A percentile compares a stretch with the other conserved stretches of the same genome.
Conservation (phyloP, 1,140 invertebrate genomes). For the Ceratitis capitata region DNA sequence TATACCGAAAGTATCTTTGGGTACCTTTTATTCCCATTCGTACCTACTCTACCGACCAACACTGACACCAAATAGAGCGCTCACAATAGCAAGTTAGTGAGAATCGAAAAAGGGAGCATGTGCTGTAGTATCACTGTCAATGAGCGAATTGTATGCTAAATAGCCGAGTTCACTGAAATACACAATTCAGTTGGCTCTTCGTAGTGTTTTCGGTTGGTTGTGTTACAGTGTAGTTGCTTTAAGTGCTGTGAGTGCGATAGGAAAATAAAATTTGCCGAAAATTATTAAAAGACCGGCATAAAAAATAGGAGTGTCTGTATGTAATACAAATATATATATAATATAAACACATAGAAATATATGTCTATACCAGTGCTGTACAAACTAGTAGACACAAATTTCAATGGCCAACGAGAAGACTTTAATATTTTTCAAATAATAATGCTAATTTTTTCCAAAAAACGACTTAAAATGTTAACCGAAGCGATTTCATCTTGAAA, state of each 20-base stretch:
- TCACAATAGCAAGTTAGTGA: neutral
- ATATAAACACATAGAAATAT: no score
- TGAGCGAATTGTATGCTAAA: neutral
- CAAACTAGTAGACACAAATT: no score
- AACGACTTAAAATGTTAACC: no score
- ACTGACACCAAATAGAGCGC: neutral
- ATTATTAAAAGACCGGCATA: neutral
- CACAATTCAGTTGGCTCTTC: neutral
- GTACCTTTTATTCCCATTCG: no score
- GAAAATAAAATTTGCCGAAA: neutral
- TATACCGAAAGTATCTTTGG: neutral
- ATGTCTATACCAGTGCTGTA: no score
- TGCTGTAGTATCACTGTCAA: neutral
- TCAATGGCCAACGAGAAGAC: no score
- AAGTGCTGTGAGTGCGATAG: neutral
- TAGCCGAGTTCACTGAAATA: neutral
- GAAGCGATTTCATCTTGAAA: no score
- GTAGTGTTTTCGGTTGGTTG: neutral
- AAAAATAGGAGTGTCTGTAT: neutral
- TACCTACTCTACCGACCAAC: neutral
- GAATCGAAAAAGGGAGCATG: neutral
- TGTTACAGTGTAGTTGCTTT: neutral
- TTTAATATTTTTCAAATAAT: no score
- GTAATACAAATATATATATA: no score
- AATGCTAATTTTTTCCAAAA: no score